phyloP scores from a whole-genome alignment of 2,888 invertebrate genomes.

The Xestoiulus laeticollis region DNA sequence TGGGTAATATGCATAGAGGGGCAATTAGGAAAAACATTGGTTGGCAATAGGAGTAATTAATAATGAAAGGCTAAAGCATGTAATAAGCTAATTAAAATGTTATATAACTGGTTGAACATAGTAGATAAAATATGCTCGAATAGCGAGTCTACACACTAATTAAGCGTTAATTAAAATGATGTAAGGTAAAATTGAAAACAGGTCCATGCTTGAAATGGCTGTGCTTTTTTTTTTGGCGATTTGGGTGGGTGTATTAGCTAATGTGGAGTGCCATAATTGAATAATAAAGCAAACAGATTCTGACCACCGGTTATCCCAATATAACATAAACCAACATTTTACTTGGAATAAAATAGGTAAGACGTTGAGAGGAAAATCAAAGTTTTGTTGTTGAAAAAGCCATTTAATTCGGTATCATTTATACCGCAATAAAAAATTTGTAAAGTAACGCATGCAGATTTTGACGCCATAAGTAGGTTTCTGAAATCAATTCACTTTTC shows the following conservation, averaged over 20 bases:
- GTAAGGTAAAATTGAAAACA: conserved; percentile 43
- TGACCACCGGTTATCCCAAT: not conserved
- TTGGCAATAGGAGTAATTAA: conserved; percentile 43
- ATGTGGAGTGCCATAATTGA: conserved; percentile 34
- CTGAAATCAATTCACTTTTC: not conserved
- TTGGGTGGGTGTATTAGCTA: not conserved
- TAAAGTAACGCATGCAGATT: no score
- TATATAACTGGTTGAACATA: conserved; percentile 43
- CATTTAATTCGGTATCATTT: not conserved
- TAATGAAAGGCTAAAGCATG: conserved; percentile 41
- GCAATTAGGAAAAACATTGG: conserved; percentile 43
- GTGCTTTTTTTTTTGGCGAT: conserved; percentile 35
- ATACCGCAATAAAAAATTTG: no score
- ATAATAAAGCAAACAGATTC: not conserved
- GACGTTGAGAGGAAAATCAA: not conserved
- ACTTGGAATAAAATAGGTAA: not conserved
- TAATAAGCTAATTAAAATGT: conserved; percentile 43
- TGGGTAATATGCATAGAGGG: conserved; percentile 43
- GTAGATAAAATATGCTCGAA: conserved; percentile 43
- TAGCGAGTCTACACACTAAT: conserved; percentile 41
- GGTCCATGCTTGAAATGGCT: conserved; percentile 43
- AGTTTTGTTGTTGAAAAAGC: not conserved
- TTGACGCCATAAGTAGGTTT: no score
- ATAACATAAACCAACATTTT: not conserved
- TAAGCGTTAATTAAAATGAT: conserved; percentile 40